Percentiles rank a stretch among this genome's conserved stretches.
These are phyloP conservation scores for Chloroceryle amazona DNA, from an alignment of 2,797 vertebrate species.

Conservation along the genomic window DNA sequence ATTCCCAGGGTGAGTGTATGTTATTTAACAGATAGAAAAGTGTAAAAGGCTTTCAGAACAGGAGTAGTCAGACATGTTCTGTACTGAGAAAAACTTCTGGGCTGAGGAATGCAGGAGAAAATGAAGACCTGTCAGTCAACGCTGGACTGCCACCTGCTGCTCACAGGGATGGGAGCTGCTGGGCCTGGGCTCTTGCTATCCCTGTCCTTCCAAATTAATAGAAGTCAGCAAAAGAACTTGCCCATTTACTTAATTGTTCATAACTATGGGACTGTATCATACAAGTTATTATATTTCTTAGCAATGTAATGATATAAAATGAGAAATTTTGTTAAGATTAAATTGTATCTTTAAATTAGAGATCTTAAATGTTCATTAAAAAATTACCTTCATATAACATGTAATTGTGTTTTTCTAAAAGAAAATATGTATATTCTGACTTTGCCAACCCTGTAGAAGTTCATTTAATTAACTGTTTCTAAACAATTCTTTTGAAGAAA, in stretches of 20 bases:
- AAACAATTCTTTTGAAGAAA: background rate
- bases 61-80: background rate
- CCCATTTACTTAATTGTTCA: background rate
- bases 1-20: background rate
- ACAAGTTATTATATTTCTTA: background rate
- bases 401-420: slow-evolving; percentile 20
- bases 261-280: background rate
- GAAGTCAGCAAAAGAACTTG: background rate
- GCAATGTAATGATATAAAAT: background rate
- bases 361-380: slow-evolving; percentile 30
- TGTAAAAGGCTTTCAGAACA: background rate
- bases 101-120: background rate
- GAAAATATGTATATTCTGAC: background rate
- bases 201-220: background rate
- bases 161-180: background rate
- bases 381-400: slow-evolving; percentile 21
- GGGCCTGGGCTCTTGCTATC: background rate
- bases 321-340: slow-evolving; percentile 2
- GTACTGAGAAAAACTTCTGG: background rate
- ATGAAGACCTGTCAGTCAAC: background rate
- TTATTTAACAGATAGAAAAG: background rate
- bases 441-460: background rate
- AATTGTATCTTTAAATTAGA: slow-evolving; percentile 42
- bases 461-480: background rate
- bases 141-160: slow-evolving; percentile 7